Evolutionary conservation across 2,797 vertebrate genomes (phyloP), one percentile per base, ranked within the genome.

Genomic region (Gadopsis bispinosus): DNA sequence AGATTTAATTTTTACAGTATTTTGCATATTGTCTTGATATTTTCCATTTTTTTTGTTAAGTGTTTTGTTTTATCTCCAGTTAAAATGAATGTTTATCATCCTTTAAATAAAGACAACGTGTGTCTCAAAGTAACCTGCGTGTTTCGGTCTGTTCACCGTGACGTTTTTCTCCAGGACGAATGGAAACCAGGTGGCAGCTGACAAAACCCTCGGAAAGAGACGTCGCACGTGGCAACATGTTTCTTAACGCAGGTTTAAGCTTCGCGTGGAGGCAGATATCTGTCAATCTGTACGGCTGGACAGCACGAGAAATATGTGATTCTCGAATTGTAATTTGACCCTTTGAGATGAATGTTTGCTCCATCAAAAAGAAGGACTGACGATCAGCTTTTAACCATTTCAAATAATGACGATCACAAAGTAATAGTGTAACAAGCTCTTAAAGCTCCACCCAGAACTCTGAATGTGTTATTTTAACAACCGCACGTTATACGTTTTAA

Each of bases 1-100:
- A 69, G 73, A 22, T 61, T 73, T 22, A 5, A 43, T 47, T 69
- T 80, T 75, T 16, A 79, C 59, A 50, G 72, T 66, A 7, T 77
- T 83, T 37, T 67, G 19, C 4, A 39, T 66, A 12, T 26, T 35
- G 14, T 77, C 77, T 0, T 0, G 19, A 58, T 33, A 51, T 62
- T 53, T 67, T 1, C 7, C 9, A 11, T 3, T 33, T 47, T 35
- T 26, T 26, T 26, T 26, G 26, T 1, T 26, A 47, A 63, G 14
- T 45, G n/a, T 61, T 70, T 53, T 48, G 13, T 50, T 75, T 60
- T 16, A 43, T 56, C 33, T 33, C 4, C 47, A 60, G n/a, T 63
- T 31, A 47, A 71, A 67, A 39, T 70, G 1, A 47, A 63, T 39
- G 50, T 73, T 61, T 53, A 43, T 60, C 20, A 45, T 74, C 53